Evolutionary conservation across 2,113 vertebrate species (phyloP).

Genomic region (Progne subis): DNA sequence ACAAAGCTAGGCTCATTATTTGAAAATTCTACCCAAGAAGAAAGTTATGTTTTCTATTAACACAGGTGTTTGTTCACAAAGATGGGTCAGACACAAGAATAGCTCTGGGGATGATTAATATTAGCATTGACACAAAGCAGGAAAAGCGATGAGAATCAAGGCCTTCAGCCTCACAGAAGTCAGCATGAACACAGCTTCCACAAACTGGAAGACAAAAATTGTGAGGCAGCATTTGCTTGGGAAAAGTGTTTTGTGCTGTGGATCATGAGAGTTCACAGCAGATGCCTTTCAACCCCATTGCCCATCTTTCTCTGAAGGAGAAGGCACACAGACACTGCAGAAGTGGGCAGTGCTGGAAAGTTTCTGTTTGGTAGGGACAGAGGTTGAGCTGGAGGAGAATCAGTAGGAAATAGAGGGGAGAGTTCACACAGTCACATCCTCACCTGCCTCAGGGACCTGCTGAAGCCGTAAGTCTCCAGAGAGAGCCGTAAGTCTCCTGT

Average conservation of each 20-base stretch:
- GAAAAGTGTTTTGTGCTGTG: neutral
- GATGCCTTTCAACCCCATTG: rapidly evolving
- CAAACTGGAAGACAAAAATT: neutral
- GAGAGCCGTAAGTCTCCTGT: neutral
- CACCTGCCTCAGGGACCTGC: neutral
- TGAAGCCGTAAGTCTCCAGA: neutral
- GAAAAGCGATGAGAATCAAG: neutral
- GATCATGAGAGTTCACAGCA: neutral
- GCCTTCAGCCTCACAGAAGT: neutral
- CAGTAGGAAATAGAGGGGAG: neutral
- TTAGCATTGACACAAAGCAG: neutral
- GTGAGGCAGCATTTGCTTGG: neutral
- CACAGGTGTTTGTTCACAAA: neutral
- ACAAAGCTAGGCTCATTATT: neutral
- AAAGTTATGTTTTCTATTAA: neutral
- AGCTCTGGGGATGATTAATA: neutral
- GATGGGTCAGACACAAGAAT: neutral
- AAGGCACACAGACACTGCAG: neutral
- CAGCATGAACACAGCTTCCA: neutral
- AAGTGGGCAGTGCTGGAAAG: neutral
- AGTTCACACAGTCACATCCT: neutral
- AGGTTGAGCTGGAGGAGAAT: neutral
- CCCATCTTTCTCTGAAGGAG: neutral
- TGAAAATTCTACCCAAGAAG: neutral
- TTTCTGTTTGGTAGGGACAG: neutral